Base-by-base conservation (phyloP, 1,140 invertebrate species). In the Arctopsyche grandis region DNA sequence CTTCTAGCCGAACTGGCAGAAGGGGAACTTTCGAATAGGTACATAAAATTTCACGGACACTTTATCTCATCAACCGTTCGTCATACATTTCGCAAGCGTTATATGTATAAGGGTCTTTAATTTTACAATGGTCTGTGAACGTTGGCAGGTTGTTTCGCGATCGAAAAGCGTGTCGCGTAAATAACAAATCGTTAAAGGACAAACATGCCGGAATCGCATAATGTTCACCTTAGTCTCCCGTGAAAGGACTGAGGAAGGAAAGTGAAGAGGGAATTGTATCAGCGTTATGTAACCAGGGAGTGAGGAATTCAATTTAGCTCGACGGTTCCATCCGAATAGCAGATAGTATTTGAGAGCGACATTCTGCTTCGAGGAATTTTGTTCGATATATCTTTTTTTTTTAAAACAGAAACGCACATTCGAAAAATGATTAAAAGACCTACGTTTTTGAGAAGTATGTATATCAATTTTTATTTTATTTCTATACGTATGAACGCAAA, bases 291-390 rank as follows among this genome's bases (percentile, higher is more conserved):
- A 71, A 71, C 38, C 38, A 38, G 19, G 69, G 69, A 52, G 43
- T 71, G 69, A 71, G 69, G 69, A 71, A 71, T 71, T 71, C 69
- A 71, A 71, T 71, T 71, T 71, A 46, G 38, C 38, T 16, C 69
- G 38, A 24, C 38, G 69, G 69, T 44, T 71, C 69, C 69, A 16
- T 71, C 14, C 69, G 46, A 71, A 71, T 46, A 66, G 60, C 24
- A 29, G 60, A 66, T 29, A 66, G 63, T 24, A 22, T 66, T 66
- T 22, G 24, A 21, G 48, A 52, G 48, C 48, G 16, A 52, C 48
- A 16, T 38, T 38, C 48, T 52, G 48, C 16, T 52, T 12, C 12
- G 3, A 52, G 48, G 48, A 52, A 52, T 26, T 60, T 4, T 22
- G 21, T 66, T 66, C 24, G 9, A 26, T 29, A 26, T 66, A 26